Conservation (phyloP, 2,113 vertebrate genomes). For the Rhineura floridana region DNA sequence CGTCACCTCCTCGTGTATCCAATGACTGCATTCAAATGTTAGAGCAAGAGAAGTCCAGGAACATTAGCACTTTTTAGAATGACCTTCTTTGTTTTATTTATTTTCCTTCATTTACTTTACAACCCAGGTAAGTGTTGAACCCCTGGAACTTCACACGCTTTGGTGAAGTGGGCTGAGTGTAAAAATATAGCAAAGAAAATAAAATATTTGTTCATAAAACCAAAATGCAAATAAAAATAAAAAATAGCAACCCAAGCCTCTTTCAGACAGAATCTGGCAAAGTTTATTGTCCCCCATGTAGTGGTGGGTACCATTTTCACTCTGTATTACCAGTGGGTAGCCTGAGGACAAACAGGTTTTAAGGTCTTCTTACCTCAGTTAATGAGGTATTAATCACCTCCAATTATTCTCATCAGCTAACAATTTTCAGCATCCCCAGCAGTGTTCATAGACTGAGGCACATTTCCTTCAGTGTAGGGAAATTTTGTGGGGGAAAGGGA, state of each 20-base stretch:
- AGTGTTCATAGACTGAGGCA: neutral
- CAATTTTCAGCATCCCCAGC: neutral
- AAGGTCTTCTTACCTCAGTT: neutral
- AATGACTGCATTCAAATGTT: neutral
- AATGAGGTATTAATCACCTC: constrained; percentile 7
- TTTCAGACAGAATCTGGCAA: neutral
- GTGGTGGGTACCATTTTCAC: neutral
- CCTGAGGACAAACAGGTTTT: neutral
- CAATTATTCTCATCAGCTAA: neutral
- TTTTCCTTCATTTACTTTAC: neutral
- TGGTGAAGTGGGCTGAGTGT: neutral
- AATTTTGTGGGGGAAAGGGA: neutral
- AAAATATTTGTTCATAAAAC: neutral
- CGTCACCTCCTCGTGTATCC: neutral
- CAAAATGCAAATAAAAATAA: too few species aligned
- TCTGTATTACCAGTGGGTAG: neutral
- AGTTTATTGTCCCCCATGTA: neutral
- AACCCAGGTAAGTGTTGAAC: neutral
- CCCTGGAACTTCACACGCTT: neutral
- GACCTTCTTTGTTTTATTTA: neutral
- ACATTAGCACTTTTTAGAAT: neutral
- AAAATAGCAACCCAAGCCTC: neutral
- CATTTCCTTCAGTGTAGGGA: neutral
- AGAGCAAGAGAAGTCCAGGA: neutral
- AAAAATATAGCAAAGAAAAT: neutral